Evolutionary conservation across 1,140 invertebrate species (phyloP).

Genomic region (Formica selysi): DNA sequence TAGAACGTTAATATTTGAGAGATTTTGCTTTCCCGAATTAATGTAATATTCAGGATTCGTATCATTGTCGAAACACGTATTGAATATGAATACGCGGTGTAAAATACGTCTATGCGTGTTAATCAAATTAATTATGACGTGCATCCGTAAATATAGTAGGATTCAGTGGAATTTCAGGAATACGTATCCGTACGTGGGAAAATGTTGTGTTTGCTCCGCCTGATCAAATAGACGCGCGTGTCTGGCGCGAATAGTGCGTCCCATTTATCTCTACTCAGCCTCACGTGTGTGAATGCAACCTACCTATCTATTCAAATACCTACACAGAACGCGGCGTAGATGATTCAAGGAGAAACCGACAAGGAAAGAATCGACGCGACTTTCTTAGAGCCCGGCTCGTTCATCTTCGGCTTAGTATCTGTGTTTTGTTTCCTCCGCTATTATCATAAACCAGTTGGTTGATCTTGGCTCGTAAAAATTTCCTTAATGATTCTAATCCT

Average conservation of each 20-base stretch:
- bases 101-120: background rate
- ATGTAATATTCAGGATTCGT: constrained; percentile 5
- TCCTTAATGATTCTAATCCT: constrained; percentile 6
- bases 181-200: constrained; percentile 79
- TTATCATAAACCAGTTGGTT: constrained; percentile 10
- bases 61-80: background rate
- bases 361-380: constrained; percentile 40
- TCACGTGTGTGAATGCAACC: constrained; percentile 49
- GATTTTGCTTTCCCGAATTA: background rate
- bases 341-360: constrained; percentile 46
- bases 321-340: constrained; percentile 29
- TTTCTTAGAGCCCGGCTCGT: constrained; percentile 3
- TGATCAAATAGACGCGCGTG: constrained; percentile 79
- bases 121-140: constrained; percentile 62
- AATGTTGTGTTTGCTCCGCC: constrained; percentile 80
- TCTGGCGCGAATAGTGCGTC: constrained; percentile 39
- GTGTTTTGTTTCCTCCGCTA: constrained; percentile 5
- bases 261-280: constrained; percentile 34
- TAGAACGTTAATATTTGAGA: background rate
- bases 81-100: background rate
- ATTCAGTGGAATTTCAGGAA: constrained; percentile 56
- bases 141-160: constrained; percentile 50
- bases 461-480: constrained; percentile 4
- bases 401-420: background rate
- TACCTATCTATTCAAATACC: too few relatives aligned